phyloP scores from a whole-genome alignment of 1,140 invertebrate genomes.

The Temnothorax nylanderi region DNA sequence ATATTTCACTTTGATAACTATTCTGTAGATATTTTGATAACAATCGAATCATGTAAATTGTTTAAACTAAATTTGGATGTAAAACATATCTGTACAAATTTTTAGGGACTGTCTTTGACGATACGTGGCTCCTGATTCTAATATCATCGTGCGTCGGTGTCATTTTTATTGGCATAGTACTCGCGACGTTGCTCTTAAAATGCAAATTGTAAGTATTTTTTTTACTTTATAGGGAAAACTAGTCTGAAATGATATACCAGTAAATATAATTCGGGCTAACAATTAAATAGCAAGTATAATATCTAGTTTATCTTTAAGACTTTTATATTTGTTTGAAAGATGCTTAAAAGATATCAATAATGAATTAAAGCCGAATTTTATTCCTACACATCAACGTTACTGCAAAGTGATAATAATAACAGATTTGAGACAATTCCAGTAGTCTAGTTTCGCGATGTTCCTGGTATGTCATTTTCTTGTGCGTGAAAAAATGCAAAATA shows the following conservation, averaged over 20 bases:
- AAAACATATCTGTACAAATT: constrained; percentile 38
- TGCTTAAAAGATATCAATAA: background rate
- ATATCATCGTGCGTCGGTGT: constrained; percentile 92
- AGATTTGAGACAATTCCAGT: background rate
- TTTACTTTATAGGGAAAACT: background rate
- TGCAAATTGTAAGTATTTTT: constrained; percentile 91
- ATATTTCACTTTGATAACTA: background rate
- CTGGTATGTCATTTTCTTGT: background rate
- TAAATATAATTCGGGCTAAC: background rate
- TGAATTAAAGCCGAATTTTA: background rate
- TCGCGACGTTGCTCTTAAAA: constrained; percentile 92
- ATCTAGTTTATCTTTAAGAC: background rate
- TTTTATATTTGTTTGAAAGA: background rate
- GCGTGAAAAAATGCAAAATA: background rate
- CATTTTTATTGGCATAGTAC: constrained; percentile 90
- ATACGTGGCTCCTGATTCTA: constrained; percentile 93
- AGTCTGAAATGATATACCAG: background rate
- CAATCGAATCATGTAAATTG: background rate
- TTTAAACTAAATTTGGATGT: background rate
- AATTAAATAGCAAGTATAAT: background rate
- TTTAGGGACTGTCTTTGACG: constrained; percentile 87
- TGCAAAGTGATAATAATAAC: background rate
- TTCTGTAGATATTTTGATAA: background rate
- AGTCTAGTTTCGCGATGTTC: background rate
- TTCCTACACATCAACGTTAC: background rate